Conservation (phyloP, 2,888 invertebrate species). For the Polydrusus pterygomalis region DNA sequence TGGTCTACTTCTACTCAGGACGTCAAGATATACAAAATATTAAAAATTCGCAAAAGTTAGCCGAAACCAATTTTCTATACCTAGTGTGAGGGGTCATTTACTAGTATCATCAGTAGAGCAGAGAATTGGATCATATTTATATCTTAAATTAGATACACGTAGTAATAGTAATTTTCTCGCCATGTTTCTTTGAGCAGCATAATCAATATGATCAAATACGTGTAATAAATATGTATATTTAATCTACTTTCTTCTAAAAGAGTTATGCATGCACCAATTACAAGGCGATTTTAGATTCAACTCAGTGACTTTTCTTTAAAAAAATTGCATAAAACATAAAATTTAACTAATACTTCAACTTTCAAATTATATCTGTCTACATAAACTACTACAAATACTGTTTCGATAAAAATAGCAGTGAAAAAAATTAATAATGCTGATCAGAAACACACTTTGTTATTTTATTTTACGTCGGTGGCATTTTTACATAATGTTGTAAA, state of each 20-base stretch:
- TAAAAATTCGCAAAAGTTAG: too few species aligned
- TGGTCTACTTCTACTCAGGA: too few species aligned
- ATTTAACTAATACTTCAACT: slow-evolving; percentile 7
- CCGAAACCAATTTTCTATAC: too few species aligned
- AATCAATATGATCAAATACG: neutral
- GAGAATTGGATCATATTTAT: too few species aligned
- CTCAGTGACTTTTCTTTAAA: slow-evolving; percentile 8
- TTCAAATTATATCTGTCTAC: slow-evolving; percentile 1
- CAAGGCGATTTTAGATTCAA: neutral
- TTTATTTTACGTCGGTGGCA: slow-evolving; percentile 14
- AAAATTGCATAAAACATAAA: slow-evolving; percentile 21
- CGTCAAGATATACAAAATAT: too few species aligned
- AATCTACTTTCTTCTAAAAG: slow-evolving; percentile 3
- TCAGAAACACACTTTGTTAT: slow-evolving; percentile 16
- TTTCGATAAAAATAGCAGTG: neutral
- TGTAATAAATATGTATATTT: neutral
- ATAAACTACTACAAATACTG: neutral
- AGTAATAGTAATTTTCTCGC: neutral
- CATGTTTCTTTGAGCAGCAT: neutral
- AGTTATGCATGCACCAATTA: slow-evolving; percentile 5
- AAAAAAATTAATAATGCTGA: slow-evolving; percentile 14
- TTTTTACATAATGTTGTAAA: slow-evolving; percentile 45
- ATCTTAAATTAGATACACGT: too few species aligned
- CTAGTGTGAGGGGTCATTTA: too few species aligned
- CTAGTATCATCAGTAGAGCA: too few species aligned